Evolutionary conservation across 2,888 invertebrate genomes (phyloP), one percentile per base, ranked within the genome.

Genomic region (Barypeithes pellucidus): DNA sequence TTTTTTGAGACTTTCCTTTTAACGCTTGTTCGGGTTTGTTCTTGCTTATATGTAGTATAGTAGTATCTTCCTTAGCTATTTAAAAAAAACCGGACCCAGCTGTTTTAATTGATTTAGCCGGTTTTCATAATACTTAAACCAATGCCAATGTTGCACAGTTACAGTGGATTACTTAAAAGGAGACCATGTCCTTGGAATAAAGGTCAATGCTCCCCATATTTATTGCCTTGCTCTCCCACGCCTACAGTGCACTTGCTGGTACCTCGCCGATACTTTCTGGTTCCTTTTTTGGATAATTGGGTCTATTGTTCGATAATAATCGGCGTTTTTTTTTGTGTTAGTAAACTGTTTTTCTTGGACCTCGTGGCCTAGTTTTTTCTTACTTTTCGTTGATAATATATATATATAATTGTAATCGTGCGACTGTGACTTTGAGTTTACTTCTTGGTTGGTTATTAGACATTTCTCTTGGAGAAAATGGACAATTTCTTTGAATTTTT

Each of bases 191-290:
- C 73, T 72, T 72, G 67, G 52, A 50, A 63, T 63, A 57, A 68
- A 73, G 73, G 73, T 73, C 65, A 61, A 47, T 73, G 65, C 33
- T 57, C 73, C 18, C 63, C 39, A 68, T 67, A 59, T 24, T 60
- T 71, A 65, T 66, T 57, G 43, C 29, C 59, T 22, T 41, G 22
- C 54, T 57, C 69, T 63, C 69, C 54, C 54, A 70, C 69, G 69
- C 69, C 57, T 29, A 43, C 57, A 63, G 54, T 70, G 72, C 72
- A 72, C 59, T 72, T 66, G 52, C 20, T 52, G 33, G 61, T 68
- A 61, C 60, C 54, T 33, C 29, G 52, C 24, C 47, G 62, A 54
- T 69, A 69, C 52, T 69, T 62, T 69, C 69, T 65, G 72, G 12
- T 72, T 60, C 52, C 54, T 54, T 41, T 66, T 72, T 72, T 66